A percentile compares a stretch with the other conserved stretches of the same genome.
Conservation (phyloP, 2,797 vertebrate genomes). For the Garrulus glandarius region DNA sequence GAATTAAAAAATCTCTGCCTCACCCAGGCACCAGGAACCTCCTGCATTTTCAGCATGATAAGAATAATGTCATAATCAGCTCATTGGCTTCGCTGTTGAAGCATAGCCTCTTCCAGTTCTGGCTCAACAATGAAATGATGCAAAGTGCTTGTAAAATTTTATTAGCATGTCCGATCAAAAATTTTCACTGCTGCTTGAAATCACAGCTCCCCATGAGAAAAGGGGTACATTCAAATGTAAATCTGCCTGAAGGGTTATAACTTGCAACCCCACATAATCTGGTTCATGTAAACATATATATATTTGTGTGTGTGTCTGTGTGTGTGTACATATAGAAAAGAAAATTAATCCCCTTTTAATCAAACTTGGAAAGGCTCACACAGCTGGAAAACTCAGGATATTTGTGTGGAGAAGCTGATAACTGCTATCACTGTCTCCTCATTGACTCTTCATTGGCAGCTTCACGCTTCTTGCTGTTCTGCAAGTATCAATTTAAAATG, state of each 20-base stretch:
- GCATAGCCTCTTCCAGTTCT: not conserved
- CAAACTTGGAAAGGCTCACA: not conserved
- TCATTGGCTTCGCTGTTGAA: not conserved
- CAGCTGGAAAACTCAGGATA: not conserved
- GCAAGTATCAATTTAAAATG: conserved; percentile 19
- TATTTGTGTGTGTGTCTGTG: not conserved
- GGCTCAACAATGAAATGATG: not conserved
- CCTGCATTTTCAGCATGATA: not conserved
- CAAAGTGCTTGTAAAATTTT: not conserved
- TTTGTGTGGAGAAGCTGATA: conserved; percentile 30
- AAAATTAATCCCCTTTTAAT: not conserved
- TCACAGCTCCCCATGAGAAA: not conserved
- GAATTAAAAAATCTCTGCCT: not conserved
- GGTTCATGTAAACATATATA: not conserved
- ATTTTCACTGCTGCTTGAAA: not conserved
- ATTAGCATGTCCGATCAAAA: not conserved
- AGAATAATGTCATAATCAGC: not conserved
- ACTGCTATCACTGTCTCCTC: conserved; percentile 34
- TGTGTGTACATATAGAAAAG: not conserved
- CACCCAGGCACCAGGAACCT: not conserved
- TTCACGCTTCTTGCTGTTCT: conserved; percentile 22
- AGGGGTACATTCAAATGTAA: not conserved
- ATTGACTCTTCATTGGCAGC: conserved; percentile 34
- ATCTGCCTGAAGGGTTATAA: not conserved
- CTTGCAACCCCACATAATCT: not conserved